Evolutionary conservation across 23 tunicate species (phyloP).

Genomic region (Ascidia mentula): DNA sequence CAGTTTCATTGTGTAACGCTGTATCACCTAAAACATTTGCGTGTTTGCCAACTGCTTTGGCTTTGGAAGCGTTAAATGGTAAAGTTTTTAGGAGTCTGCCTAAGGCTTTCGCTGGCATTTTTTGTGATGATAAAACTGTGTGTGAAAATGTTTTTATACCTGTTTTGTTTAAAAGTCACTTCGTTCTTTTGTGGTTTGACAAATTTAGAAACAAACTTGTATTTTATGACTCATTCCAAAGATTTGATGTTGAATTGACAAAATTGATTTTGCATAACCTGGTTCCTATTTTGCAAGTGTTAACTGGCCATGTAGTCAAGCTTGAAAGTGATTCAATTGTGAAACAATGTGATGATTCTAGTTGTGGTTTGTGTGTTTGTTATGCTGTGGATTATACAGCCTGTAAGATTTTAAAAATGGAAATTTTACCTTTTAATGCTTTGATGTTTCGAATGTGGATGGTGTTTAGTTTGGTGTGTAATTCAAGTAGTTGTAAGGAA

Average conservation of each 20-base stretch:
- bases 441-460: not conserved
- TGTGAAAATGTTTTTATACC: not conserved
- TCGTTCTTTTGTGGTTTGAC: not conserved
- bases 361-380: conserved; percentile 11
- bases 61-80: not conserved
- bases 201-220: not conserved
- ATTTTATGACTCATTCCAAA: not conserved
- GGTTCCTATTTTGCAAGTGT: too few species aligned
- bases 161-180: not conserved
- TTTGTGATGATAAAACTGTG: not conserved
- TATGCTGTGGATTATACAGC: not conserved
- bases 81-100: not conserved
- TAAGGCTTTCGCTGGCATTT: not conserved
- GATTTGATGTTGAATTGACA: not conserved
- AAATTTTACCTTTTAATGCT: not conserved
- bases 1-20: not conserved
- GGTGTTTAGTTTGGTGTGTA: not conserved
- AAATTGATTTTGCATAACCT: not conserved
- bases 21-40: not conserved
- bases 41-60: not conserved
- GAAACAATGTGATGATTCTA: not conserved
- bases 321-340: not conserved
- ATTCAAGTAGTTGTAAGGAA: not conserved
- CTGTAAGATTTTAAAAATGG: not conserved
- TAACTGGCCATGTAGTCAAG: too few species aligned